Base-by-base conservation (phyloP, 2,113 vertebrate genomes). In the Trachemys scripta region DNA sequence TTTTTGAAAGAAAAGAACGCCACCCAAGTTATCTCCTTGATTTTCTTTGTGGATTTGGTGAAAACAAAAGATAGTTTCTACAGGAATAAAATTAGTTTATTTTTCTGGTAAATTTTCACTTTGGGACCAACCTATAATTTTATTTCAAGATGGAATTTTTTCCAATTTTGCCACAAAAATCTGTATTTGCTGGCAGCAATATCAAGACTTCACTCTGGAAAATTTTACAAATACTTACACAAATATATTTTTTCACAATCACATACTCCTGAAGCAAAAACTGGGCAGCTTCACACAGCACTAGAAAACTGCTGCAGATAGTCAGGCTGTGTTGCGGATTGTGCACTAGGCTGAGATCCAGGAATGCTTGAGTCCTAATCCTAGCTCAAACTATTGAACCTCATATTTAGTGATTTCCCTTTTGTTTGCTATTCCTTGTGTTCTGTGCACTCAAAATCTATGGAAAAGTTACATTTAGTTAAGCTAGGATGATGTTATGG, bases 311-410 rank as follows among this genome's bases (percentile, higher is more conserved):
- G 87, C 87, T 95, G 94, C 93, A 98, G 97, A 97, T 97, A 97
- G 90, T 75, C 95, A 76, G 78, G 8, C 87, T 97, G 97, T 97
- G 96, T 97, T 50, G 96, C 88, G 95, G 90, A 97, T 96, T 97
- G 85, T 96, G 94, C 87, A 47, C 90, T 95, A 97, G 97, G 97
- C 95, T 94, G 82, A 85, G 94, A 95, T 97, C 96, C 97, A 98
- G 94, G 96, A 97, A 96, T 94, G 95, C 92, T 95, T 96, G 94
- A 96, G 95, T 97, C 84, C 84, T 78, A 83, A 65, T 47, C 51
- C 93, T 97, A 94, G 96, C 92, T 78, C 20, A 80, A 17, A 78
- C 47, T 72, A n/a, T 65, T 94, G 82, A 95, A 78, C 84, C 14
- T 82, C 6, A 31, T 29, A 25, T 20, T 72, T 72, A 38, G 0